Evolutionary conservation across 2,113 vertebrate species (phyloP).

Genomic region (Sterna hirundo): DNA sequence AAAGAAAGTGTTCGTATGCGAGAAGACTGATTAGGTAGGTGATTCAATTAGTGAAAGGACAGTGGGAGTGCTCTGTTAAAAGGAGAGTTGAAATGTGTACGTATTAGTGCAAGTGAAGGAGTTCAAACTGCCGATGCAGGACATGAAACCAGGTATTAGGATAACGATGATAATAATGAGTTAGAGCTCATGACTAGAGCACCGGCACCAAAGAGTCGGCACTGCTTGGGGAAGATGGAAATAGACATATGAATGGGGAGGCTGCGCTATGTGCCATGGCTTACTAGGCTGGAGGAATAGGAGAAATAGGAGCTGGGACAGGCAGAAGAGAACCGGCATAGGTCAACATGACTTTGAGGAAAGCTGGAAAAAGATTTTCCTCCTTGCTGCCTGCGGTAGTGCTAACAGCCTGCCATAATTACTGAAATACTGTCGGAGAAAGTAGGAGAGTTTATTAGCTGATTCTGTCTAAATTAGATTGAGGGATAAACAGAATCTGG

Average conservation of each 20-base stretch:
- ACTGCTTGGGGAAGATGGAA: neutral
- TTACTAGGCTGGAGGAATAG: neutral
- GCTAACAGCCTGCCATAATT: neutral
- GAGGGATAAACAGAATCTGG: conserved; percentile 10
- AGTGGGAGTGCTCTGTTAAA: neutral
- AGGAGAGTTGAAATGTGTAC: neutral
- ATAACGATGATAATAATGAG: neutral
- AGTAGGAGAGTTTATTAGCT: neutral
- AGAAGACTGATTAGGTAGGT: neutral
- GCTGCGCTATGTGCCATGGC: accelerated
- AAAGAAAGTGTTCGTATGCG: neutral
- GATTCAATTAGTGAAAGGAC: neutral
- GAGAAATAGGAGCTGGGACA: neutral
- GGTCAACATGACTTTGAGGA: neutral
- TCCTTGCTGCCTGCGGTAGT: neutral
- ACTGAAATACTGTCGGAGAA: neutral
- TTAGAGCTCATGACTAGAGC: neutral
- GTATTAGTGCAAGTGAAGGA: neutral
- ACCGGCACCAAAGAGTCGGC: neutral
- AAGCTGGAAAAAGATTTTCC: too few species aligned
- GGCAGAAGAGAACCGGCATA: accelerated
- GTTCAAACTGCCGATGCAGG: neutral
- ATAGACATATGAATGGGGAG: neutral
- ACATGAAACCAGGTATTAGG: neutral
- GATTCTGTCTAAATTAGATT: neutral